Base-by-base conservation (phyloP, 2,113 vertebrate genomes). In the Etheostoma spectabile region DNA sequence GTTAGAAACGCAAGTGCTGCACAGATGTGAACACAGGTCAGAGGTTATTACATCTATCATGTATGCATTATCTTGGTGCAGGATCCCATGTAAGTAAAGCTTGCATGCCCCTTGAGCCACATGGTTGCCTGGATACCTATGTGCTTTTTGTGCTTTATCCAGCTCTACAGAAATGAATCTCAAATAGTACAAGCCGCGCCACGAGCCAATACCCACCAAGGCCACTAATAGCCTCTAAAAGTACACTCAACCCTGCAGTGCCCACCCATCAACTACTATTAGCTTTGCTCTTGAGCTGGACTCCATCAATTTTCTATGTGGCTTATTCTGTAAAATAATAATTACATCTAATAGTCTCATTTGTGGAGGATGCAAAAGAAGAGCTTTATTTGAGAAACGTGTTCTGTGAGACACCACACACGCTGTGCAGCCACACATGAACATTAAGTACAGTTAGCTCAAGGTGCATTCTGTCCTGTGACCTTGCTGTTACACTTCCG, bases 401-500 rank as follows among this genome's bases (percentile, higher is more conserved):
- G 61, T 27, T 33, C 13, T 5, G 60, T 59, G 42, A 2, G 30
- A 72, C 53, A 56, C 70, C 56, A 69, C 73, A 75, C 77, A 80
- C 30, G 19, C 69, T 35, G 79, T 48, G 35, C 73, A 64, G 77
- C 52, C 84, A 79, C 82, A 74, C 71, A 77, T 42, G 69, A 80
- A 73, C 80, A 76, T 93, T 90, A 92, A 90, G 84, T 88, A 93
- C 90, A 90, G 92, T 94, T 93, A 92, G 92, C 94, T 93, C 88
- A 93, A 94, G 93, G 92, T 92, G 92, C 90, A 89, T 89, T 93
- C 90, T 81, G 87, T 94, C 89, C 94, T 70, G 91, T 91, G 95
- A 95, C 95, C 95, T 96, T 95, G 94, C 93, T 92, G 93, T 92
- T 92, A 84, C 90, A 95, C 91, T 88, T 92, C 83, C 84, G 76